phyloP scores from a whole-genome alignment of 2,888 invertebrate species.

The Antheraea assamensis region DNA sequence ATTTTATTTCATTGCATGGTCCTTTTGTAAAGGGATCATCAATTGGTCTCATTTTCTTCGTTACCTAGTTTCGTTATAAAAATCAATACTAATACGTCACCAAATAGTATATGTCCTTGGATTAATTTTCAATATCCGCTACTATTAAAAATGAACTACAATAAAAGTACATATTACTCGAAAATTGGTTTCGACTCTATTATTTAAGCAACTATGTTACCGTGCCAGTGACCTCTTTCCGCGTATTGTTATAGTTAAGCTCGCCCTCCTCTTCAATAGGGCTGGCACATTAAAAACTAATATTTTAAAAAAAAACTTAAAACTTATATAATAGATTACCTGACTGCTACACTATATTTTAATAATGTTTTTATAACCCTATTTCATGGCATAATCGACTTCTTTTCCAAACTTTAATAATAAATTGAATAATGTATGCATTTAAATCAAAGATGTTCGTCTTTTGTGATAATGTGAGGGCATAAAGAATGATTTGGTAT shows the following conservation, averaged over 20 bases:
- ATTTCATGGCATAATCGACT: not conserved
- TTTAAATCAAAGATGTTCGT: too few species aligned
- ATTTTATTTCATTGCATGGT: too few species aligned
- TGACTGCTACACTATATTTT: not conserved
- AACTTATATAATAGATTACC: not conserved
- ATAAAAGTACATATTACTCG: not conserved
- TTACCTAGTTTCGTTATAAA: not conserved
- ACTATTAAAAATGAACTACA: not conserved
- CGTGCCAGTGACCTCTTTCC: slow-evolving; percentile 24
- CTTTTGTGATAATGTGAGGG: too few species aligned
- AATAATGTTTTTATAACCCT: not conserved
- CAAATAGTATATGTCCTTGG: not conserved
- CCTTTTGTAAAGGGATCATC: too few species aligned
- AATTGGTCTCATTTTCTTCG: too few species aligned
- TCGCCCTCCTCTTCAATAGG: slow-evolving; percentile 17
- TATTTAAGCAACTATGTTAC: slow-evolving; percentile 11
- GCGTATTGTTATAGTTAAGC: slow-evolving; percentile 23
- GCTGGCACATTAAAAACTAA: slow-evolving; percentile 11
- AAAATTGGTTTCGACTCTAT: slow-evolving; percentile 10
- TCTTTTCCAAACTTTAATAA: not conserved
- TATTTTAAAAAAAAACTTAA: too few species aligned
- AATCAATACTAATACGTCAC: not conserved
- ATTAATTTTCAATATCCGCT: not conserved
- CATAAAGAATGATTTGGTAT: too few species aligned
- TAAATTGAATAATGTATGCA: not conserved